Evolutionary conservation across 1,140 invertebrate species (phyloP), one percentile per base, ranked within the genome.

Genomic region (Neodiprion virginianus): DNA sequence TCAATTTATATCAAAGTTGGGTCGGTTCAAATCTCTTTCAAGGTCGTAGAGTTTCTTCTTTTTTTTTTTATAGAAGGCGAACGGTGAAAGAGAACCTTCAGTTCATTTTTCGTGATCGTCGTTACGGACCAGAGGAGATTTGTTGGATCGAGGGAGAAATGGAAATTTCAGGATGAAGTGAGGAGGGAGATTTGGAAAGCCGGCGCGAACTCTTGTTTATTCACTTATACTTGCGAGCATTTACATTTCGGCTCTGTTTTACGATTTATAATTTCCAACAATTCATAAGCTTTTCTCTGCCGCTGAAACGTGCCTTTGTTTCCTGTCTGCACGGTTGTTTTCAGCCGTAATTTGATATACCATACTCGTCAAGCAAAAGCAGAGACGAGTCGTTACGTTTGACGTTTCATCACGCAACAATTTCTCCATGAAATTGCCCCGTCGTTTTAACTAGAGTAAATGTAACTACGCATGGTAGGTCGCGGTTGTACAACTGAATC

Each of bases 21-120:
- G 28, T 40, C 5, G 28, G 28, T 3, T 40, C 28, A 40, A 40
- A 40, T 40, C 28, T 40, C 28, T 40, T 40, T 40, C 28, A 40
- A 40, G 28, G 28, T 40, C 28, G 28, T 40, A 40, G 28, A 40
- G 28, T 40, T 40, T 2, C 28, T 40, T 40, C 5, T 5, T 40
- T 40, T 40, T 40, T 40, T 40, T 5, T 40, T 40, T 40, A 40
- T 5, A 40, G 28, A 40, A 1, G 28, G 28, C 28, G 5, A 40
- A 40, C 28, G 28, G 28, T 40, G 28, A 12, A 61, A 9, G n/a
- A 61, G n/a, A 17, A 61, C 53, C 53, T 61, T 61, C 53, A 1
- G 53, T 61, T 17, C 53, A 61, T 61, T 17, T 61, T 61, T 61
- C 53, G 53, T 61, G 53, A 61, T 61, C 53, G n/a, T 61, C n/a